Conservation (phyloP, 2,113 vertebrate species). For the Brachyhypopomus gauderio region DNA sequence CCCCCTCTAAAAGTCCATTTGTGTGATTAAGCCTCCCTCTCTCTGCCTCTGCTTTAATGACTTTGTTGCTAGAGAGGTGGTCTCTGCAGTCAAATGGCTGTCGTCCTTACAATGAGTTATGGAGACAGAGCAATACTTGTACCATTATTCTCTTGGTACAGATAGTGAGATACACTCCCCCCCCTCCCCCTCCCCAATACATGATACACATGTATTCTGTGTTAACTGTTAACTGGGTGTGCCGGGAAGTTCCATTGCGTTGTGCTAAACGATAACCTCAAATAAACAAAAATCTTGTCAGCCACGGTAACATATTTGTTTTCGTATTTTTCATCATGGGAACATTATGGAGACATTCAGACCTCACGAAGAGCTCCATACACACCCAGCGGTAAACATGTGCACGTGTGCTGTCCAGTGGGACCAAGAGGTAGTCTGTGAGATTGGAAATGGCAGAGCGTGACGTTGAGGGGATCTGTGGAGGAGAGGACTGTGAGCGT, state of each 20-base stretch:
- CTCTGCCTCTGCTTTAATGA: constrained; percentile 62
- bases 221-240: no score
- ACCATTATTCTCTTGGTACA: constrained; percentile 38
- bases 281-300: no score
- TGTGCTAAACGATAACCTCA: no score
- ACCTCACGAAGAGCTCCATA: no score
- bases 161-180: constrained; percentile 10
- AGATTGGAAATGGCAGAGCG: not conserved
- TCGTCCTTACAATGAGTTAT: constrained; percentile 64
- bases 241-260: no score
- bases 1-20: constrained; percentile 71
- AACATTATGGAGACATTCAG: no score
- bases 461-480: not conserved
- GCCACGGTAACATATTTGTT: no score
- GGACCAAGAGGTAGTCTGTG: not conserved
- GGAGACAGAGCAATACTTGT: constrained; percentile 53
- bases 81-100: constrained; percentile 64
- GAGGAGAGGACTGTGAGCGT: not conserved
- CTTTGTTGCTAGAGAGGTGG: constrained; percentile 56
- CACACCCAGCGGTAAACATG: not conserved
- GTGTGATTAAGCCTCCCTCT: constrained; percentile 70
- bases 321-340: no score
- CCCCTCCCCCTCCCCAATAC: not conserved
- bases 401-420: not conserved
- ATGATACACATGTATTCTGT: not conserved